phyloP scores from a whole-genome alignment of 92 coral and sea anemone genomes.

The Porites evermanni region DNA sequence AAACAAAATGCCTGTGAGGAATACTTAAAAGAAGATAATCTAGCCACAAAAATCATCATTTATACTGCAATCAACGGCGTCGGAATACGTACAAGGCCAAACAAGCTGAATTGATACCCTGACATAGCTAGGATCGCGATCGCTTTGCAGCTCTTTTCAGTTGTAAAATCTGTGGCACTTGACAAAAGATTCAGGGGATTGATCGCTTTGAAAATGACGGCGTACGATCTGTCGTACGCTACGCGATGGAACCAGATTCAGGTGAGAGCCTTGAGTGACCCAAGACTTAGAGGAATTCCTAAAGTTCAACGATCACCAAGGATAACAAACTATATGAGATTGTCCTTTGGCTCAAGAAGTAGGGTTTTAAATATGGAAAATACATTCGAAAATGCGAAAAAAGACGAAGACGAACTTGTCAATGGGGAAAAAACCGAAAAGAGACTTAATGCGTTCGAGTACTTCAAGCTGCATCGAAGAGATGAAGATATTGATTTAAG shows the following conservation, averaged over 20 bases:
- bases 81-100: background rate
- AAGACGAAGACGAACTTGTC: background rate
- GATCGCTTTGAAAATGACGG: background rate
- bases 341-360: slow-evolving; percentile 42
- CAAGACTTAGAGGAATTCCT: slow-evolving; percentile 3
- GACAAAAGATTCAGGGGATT: background rate
- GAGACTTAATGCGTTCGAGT: slow-evolving; percentile 67
- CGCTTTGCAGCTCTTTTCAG: too few species aligned
- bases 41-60: background rate
- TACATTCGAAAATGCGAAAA: background rate
- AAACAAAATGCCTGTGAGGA: background rate
- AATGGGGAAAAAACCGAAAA: slow-evolving; percentile 34
- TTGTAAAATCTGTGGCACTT: too few species aligned
- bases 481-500: slow-evolving; percentile 48
- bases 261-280: slow-evolving; percentile 20
- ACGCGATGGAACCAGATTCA: slow-evolving; percentile 27
- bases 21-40: too few species aligned
- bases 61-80: background rate
- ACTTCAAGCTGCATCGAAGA: slow-evolving; percentile 50
- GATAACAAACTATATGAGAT: slow-evolving; percentile 52
- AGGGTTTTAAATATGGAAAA: slow-evolving; percentile 9
- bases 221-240: background rate
- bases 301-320: slow-evolving; percentile 35
- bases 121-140: too few species aligned
- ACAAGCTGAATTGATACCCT: too few species aligned